Conservation (phyloP, 2,888 invertebrate species). For the Subacronicta megacephala region DNA sequence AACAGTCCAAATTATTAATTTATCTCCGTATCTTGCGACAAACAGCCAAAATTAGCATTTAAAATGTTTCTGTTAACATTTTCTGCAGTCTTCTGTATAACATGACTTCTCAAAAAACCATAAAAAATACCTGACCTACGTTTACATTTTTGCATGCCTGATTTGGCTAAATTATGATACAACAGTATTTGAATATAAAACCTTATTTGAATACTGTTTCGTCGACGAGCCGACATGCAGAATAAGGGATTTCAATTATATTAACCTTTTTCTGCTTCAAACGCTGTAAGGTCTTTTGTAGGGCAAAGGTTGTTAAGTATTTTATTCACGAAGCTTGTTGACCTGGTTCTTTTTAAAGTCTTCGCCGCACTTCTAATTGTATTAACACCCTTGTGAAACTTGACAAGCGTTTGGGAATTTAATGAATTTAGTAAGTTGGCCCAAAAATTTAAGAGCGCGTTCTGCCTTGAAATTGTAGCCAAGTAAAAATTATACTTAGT, state of each 20-base stretch:
- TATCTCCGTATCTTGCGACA: no score
- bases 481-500: background rate
- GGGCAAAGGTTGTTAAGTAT: conserved; percentile 10
- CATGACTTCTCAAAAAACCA: background rate
- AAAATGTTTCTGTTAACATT: no score
- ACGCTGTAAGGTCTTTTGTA: conserved; percentile 8
- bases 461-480: background rate
- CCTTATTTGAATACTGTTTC: background rate
- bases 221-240: background rate
- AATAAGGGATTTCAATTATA: conserved; percentile 13
- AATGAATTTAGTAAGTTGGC: conserved; percentile 2
- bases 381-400: conserved; percentile 2
- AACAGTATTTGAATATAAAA: conserved; percentile 1
- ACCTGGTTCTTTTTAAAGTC: conserved; percentile 12
- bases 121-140: background rate
- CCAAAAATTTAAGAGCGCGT: conserved; percentile 14
- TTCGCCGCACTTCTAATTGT: conserved; percentile 2
- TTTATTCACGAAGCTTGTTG: conserved; percentile 15
- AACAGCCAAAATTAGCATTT: no score
- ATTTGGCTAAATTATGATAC: background rate
- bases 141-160: background rate
- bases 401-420: conserved; percentile 9
- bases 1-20: no score
- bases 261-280: conserved; percentile 3
- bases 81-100: no score